Evolutionary conservation across 1,140 invertebrate genomes (phyloP).

Genomic region (Aphaenogaster floridana): DNA sequence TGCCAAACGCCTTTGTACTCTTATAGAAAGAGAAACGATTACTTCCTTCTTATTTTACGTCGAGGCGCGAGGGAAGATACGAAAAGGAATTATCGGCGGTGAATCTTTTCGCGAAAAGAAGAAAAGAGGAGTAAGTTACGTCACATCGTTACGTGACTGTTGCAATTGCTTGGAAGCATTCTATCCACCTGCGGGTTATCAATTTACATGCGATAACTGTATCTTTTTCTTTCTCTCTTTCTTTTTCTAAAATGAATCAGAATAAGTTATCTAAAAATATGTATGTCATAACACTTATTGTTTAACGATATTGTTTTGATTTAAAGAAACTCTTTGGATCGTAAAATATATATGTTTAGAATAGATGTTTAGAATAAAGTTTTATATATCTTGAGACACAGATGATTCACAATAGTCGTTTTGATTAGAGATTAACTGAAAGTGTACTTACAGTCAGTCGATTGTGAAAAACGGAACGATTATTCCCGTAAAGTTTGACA

Average conservation of each 20-base stretch:
- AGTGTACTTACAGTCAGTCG: background rate
- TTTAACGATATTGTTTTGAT: background rate
- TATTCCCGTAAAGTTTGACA: background rate
- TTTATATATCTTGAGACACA: background rate
- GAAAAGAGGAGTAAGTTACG: constrained; percentile 3
- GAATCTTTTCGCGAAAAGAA: constrained; percentile 32
- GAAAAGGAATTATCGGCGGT: constrained; percentile 48
- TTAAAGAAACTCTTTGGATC: background rate
- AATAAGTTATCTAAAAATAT: background rate
- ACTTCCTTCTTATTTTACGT: constrained; percentile 53
- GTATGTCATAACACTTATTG: background rate
- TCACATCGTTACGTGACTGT: constrained; percentile 32
- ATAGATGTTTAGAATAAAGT: background rate
- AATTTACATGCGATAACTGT: background rate
- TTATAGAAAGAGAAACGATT: constrained; percentile 43
- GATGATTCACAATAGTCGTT: background rate
- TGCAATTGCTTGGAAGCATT: constrained; percentile 46
- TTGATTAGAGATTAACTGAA: background rate
- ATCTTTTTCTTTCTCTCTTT: background rate
- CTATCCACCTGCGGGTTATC: background rate
- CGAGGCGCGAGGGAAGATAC: constrained; percentile 4
- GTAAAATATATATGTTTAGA: no score
- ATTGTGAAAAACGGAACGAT: background rate
- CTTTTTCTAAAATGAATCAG: background rate
- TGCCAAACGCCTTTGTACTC: constrained; percentile 48